Evolutionary conservation across 2,113 vertebrate species (phyloP).

Genomic region (Trachemys scripta): DNA sequence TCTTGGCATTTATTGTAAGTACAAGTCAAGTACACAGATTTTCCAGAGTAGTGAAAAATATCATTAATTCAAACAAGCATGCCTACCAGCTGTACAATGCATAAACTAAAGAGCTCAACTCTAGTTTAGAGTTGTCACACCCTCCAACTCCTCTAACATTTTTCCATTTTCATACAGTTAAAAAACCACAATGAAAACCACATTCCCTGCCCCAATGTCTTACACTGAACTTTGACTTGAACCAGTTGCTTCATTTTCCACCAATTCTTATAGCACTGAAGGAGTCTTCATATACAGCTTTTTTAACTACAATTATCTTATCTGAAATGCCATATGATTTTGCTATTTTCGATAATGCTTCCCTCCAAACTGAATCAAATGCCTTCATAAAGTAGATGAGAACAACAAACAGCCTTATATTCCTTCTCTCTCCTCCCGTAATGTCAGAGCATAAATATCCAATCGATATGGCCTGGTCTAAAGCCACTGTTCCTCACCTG

Average conservation of each 20-base stretch:
- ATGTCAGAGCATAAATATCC: not conserved
- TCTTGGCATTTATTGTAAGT: not conserved
- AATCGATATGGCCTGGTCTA: not conserved
- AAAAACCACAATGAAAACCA: not conserved
- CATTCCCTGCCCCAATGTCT: not conserved
- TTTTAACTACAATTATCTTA: not conserved
- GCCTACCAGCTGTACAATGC: not conserved
- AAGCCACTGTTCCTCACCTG: not conserved
- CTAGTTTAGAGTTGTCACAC: not conserved
- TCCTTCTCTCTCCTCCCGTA: not conserved
- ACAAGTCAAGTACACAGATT: not conserved
- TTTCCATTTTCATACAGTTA: not conserved
- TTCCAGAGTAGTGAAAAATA: not conserved
- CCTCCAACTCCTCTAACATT: not conserved
- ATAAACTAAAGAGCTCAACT: not conserved
- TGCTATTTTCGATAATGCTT: not conserved
- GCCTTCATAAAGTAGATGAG: no score
- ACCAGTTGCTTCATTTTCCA: not conserved
- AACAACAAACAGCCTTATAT: not conserved
- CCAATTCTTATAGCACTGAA: no score
- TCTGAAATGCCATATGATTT: not conserved
- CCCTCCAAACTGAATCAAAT: not conserved
- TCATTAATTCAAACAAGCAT: not conserved
- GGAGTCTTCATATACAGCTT: not conserved
- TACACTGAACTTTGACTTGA: not conserved